Base-by-base conservation (phyloP, 1,140 invertebrate genomes). In the Habropoda laboriosa region DNA sequence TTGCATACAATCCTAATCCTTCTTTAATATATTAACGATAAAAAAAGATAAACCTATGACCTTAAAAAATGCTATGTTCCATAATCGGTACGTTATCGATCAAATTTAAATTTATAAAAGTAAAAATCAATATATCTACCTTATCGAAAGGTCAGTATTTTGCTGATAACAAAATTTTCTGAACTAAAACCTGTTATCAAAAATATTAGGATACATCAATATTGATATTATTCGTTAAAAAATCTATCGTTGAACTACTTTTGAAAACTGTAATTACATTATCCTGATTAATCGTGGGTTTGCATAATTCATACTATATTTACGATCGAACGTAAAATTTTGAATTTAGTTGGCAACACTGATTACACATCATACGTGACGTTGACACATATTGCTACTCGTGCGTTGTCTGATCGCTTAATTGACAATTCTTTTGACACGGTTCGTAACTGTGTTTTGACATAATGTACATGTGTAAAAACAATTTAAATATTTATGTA, bases 281-380 rank as follows among this genome's bases (percentile, higher is more conserved):
- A 8, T 4, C n/a, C 32, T 12, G 27, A n/a, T n/a, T n/a, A n/a
- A n/a, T n/a, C n/a, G n/a, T n/a, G n/a, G n/a, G n/a, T n/a, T n/a
- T n/a, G n/a, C n/a, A n/a, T n/a, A n/a, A n/a, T n/a, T n/a, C n/a
- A n/a, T n/a, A n/a, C n/a, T n/a, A 38, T 24, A 18, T 64, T 35
- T 21, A 32, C 18, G 8, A 72, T 63, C 10, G 18, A 51, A 35
- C 18, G 3, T 53, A 57, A 49, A 55, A 61, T 63, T 30, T 10
- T 45, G 6, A 53, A 74, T 18, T n/a, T 64, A 16, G 30, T 67
- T 79, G 77, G 57, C 21, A 55, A 24, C 7, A 13, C 12, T 35
- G 40, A 40, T 58, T 79, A 82, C 68, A 82, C 70, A 60, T 75
- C 70, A 75, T 27, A 21, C 40, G 63, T 63, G 63, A 80, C 78